Percentiles rank a stretch among this genome's conserved stretches.
These are phyloP conservation scores for Chrysaora quinquecirrha DNA, from an alignment of 30 jellyfish, hydroid and myxozoan genomes.

Conservation along the genomic window DNA sequence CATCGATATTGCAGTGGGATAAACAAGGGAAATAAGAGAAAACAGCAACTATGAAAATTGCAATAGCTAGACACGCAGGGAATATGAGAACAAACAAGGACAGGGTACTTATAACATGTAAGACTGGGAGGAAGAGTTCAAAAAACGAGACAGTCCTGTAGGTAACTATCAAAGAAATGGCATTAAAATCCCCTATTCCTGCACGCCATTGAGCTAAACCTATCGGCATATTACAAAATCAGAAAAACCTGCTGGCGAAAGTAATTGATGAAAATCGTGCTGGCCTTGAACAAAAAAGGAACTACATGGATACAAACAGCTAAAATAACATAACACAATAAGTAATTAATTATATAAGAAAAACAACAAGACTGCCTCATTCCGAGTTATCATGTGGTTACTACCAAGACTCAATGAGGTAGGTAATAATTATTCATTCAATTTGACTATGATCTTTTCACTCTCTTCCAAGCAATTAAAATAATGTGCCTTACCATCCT, in stretches of 20 bases:
- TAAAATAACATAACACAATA: constrained; percentile 1
- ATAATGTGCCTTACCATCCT: constrained; percentile 8
- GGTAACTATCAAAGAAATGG: not conserved
- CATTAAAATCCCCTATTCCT: constrained; percentile 4
- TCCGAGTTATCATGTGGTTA: not conserved
- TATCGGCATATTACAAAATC: not conserved
- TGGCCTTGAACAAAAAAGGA: constrained; percentile 2
- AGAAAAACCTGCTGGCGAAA: constrained; percentile 10
- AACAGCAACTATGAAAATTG: too few relatives aligned
- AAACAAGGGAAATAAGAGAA: too few relatives aligned
- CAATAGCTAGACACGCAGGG: not conserved
- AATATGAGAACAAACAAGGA: not conserved
- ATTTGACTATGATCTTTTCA: not conserved
- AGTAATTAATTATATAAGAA: not conserved
- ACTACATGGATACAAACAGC: not conserved
- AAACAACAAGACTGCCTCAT: not conserved
- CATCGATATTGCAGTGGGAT: too few relatives aligned
- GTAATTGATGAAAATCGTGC: not conserved
- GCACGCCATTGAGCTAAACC: constrained; percentile 1
- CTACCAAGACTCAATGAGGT: constrained; percentile 2
- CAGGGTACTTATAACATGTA: not conserved
- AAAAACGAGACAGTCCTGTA: constrained; percentile 10
- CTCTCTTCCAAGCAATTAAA: not conserved
- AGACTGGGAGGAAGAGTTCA: constrained; percentile 3
- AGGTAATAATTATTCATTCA: constrained; percentile 6